phyloP scores from a whole-genome alignment of 1,140 invertebrate genomes.

The Pogonomyrmex californicus region DNA sequence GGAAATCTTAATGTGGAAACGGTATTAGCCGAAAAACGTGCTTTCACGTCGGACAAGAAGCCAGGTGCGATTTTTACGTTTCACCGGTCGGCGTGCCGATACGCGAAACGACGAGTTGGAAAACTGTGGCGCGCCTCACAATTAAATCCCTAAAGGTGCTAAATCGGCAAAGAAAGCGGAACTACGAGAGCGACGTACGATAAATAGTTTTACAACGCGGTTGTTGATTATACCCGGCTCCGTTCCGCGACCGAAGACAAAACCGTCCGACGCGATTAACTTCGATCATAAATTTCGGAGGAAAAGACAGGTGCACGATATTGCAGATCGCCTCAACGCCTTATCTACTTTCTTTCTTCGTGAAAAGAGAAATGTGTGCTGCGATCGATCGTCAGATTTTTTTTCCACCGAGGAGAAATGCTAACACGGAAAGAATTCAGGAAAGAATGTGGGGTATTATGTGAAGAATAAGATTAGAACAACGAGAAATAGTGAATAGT shows the following conservation, averaged over 20 bases:
- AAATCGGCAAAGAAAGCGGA: constrained; percentile 21
- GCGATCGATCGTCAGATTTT: constrained; percentile 39
- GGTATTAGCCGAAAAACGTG: constrained; percentile 15
- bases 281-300: constrained; percentile 32
- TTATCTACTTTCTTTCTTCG: constrained; percentile 48
- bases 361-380: background rate
- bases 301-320: background rate
- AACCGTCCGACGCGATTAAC: background rate
- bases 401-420: constrained; percentile 26
- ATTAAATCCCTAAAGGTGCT: constrained; percentile 31
- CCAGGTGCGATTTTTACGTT: constrained; percentile 30
- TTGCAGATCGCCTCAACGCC: background rate
- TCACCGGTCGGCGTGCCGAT: background rate
- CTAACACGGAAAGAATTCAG: constrained; percentile 1
- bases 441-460: background rate
- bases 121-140: background rate
- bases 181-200: background rate
- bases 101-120: background rate
- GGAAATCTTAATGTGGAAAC: constrained; percentile 3
- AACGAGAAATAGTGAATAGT: background rate
- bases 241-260: background rate
- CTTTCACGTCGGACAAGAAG: constrained; percentile 57
- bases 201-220: constrained; percentile 26
- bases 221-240: background rate
- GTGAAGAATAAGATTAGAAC: background rate